Evolutionary conservation across 2,113 vertebrate genomes (phyloP).

Genomic region (Hypocryptadius cinnamomeus): DNA sequence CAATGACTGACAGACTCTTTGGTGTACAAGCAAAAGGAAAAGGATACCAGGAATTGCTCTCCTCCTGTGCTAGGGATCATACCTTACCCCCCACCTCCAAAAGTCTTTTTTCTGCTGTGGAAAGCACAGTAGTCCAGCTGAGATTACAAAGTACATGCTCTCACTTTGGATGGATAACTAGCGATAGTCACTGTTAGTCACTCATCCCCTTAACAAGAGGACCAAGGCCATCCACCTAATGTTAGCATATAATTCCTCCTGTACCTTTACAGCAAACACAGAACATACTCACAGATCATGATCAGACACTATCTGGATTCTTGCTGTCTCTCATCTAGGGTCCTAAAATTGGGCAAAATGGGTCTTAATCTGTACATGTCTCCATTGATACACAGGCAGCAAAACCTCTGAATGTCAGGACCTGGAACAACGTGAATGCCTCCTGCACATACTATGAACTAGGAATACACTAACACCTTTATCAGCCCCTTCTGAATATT

Average conservation of each 20-base stretch:
- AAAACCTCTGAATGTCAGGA: neutral
- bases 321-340: neutral
- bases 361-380: neutral
- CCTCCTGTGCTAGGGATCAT: neutral
- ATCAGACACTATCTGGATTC: neutral
- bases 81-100: rapidly evolving
- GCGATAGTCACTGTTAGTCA: neutral
- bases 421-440: neutral
- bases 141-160: neutral
- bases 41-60: neutral
- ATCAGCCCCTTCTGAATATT: neutral
- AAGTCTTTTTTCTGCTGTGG: neutral
- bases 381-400: neutral
- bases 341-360: neutral
- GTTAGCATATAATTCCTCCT: neutral
- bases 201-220: neutral
- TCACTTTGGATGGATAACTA: neutral
- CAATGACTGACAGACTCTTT: neutral
- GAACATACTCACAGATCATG: neutral
- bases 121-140: neutral
- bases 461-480: neutral
- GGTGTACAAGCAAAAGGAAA: neutral
- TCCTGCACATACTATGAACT: neutral
- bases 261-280: neutral
- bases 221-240: neutral